A percentile compares a stretch with the other conserved stretches of the same genome.
These are phyloP conservation scores for Hypomecis atomaria DNA, from an alignment of 2,888 invertebrate species.

Conservation along the genomic window DNA sequence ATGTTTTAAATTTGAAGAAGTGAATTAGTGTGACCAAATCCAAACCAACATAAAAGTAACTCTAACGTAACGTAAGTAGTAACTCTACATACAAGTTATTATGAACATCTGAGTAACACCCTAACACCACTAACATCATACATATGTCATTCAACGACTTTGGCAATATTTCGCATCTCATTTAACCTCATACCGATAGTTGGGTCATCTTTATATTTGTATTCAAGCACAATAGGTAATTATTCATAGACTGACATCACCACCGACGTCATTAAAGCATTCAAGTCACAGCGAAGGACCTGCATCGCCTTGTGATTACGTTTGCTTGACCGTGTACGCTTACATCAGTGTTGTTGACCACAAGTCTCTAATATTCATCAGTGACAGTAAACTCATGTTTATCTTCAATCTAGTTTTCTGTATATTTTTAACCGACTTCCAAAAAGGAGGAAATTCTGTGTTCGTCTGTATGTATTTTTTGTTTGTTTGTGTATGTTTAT, in stretches of 20 bases:
- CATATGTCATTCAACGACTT: conserved; percentile 4
- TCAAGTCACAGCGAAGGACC: conserved; percentile 45
- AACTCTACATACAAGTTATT: too few relatives aligned
- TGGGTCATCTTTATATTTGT: conserved; percentile 36
- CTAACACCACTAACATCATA: background rate
- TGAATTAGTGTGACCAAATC: too few relatives aligned
- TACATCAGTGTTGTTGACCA: conserved; percentile 10
- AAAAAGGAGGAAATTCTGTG: too few relatives aligned
- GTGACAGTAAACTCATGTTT: background rate
- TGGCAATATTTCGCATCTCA: background rate
- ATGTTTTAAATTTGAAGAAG: too few relatives aligned
- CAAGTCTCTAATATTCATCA: conserved; percentile 5
- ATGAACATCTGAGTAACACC: background rate
- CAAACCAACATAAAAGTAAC: background rate
- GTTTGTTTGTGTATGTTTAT: background rate
- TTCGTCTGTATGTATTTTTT: too few relatives aligned
- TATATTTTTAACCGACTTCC: background rate
- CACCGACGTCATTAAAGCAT: conserved; percentile 50
- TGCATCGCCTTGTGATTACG: conserved; percentile 29
- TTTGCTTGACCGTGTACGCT: conserved; percentile 12
- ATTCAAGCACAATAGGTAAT: conserved; percentile 20
- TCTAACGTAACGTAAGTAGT: too few relatives aligned
- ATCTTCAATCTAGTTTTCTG: background rate
- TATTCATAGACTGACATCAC: conserved; percentile 50
- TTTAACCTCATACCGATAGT: conserved; percentile 11